Conservation (phyloP, 2,888 invertebrate species). For the Toxonevra muliebris region DNA sequence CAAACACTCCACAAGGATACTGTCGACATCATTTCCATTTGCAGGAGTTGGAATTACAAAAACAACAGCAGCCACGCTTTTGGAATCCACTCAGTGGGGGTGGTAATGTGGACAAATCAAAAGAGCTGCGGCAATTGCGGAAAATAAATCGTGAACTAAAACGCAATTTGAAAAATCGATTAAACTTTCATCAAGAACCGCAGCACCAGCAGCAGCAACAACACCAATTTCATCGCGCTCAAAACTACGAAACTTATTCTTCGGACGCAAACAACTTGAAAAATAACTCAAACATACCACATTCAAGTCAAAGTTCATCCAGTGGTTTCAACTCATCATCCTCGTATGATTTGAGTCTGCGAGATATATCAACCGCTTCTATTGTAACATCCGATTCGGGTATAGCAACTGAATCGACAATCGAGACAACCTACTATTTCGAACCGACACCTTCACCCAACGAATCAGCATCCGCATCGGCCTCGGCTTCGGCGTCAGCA, state of each 20-base stretch:
- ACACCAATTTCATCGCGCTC: background rate
- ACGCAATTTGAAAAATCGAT: slow-evolving; percentile 55
- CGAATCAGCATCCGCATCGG: no score
- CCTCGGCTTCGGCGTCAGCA: background rate
- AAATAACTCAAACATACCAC: no score
- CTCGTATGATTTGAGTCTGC: slow-evolving; percentile 22
- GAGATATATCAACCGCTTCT: no score
- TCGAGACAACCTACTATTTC: no score
- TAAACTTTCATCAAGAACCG: slow-evolving; percentile 37
- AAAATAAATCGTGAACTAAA: slow-evolving; percentile 53
- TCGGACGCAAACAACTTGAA: background rate
- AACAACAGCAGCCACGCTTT: slow-evolving; percentile 36
- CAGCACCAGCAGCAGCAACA: slow-evolving; percentile 36
- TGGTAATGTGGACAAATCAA: slow-evolving; percentile 36
- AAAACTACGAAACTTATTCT: background rate
- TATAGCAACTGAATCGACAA: no score
- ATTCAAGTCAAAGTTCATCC: background rate
- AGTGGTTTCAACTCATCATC: slow-evolving; percentile 23
- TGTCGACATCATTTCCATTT: slow-evolving; percentile 61
- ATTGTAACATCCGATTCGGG: no score
- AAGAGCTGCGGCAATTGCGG: slow-evolving; percentile 52
- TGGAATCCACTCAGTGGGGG: slow-evolving; percentile 39
- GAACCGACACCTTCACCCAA: no score
- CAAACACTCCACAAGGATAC: slow-evolving; percentile 61
- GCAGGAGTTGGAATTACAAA: slow-evolving; percentile 53